phyloP scores from a whole-genome alignment of 2,888 invertebrate genomes.

The Orthonevra nobilis region DNA sequence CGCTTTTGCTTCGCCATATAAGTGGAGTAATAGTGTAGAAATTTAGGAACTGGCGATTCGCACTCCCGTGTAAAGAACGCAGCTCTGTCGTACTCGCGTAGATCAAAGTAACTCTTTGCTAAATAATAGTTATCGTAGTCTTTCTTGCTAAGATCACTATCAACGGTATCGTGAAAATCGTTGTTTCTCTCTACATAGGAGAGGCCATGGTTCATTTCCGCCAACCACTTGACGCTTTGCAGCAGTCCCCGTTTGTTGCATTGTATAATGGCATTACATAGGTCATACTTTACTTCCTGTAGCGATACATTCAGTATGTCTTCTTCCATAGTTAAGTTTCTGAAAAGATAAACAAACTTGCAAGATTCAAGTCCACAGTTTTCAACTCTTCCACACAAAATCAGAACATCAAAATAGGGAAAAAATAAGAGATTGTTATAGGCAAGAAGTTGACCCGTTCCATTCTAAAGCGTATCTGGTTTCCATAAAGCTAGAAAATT shows the following conservation, averaged over 20 bases:
- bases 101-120: conserved; percentile 93
- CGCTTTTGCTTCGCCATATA: conserved; percentile 96
- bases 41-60: conserved; percentile 87
- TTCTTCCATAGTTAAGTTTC: conserved; percentile 73
- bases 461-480: too few relatives aligned
- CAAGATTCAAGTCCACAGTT: too few relatives aligned
- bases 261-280: conserved; percentile 85
- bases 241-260: conserved; percentile 89
- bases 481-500: too few relatives aligned
- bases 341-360: neutral
- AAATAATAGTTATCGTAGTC: conserved; percentile 86
- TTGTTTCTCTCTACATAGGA: conserved; percentile 83
- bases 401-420: too few relatives aligned
- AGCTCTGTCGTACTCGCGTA: conserved; percentile 93
- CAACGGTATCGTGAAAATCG: conserved; percentile 65
- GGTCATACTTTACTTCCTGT: conserved; percentile 84
- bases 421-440: too few relatives aligned
- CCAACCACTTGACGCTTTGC: conserved; percentile 93
- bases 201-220: conserved; percentile 90
- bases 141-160: conserved; percentile 79
- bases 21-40: conserved; percentile 91
- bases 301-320: conserved; percentile 81
- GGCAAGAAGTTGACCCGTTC: too few relatives aligned
- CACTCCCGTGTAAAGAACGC: conserved; percentile 89
- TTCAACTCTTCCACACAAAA: too few relatives aligned